Evolutionary conservation across 2,888 invertebrate genomes (phyloP).

Genomic region (Ommatoiulus sabulosus): DNA sequence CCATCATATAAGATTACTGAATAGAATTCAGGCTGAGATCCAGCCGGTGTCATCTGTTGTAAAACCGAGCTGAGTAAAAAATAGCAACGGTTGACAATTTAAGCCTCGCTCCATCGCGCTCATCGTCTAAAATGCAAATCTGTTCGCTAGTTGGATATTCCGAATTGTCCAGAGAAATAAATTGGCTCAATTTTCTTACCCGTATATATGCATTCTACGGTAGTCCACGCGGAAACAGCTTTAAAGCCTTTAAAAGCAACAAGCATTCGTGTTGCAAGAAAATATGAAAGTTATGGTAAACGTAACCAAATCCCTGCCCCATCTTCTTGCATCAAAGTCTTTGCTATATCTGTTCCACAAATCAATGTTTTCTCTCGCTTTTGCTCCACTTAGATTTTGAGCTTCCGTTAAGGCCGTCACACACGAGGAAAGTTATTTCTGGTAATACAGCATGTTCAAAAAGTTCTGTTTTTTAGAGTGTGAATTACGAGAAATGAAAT

Average conservation of each 20-base stretch:
- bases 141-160: not conserved
- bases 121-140: not conserved
- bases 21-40: not conserved
- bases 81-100: constrained; percentile 17
- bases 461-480: not conserved
- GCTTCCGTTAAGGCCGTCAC: not conserved
- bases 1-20: constrained; percentile 2
- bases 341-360: not conserved
- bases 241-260: constrained; percentile 18
- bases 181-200: constrained; percentile 11
- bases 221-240: not conserved
- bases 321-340: not conserved
- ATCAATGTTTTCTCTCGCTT: not conserved
- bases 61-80: constrained; percentile 17
- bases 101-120: not conserved
- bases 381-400: not conserved
- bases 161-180: constrained; percentile 10
- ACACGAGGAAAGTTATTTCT: too few species aligned
- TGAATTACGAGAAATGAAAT: too few species aligned
- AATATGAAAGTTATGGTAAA: not conserved
- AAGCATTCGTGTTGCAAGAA: not conserved
- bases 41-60: constrained; percentile 32
- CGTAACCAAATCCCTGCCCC: constrained; percentile 9
- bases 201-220: not conserved
- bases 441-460: too few species aligned